Evolutionary conservation across 2,113 vertebrate genomes (phyloP), one percentile per base, ranked within the genome.

Genomic region (Epinephelus moara): DNA sequence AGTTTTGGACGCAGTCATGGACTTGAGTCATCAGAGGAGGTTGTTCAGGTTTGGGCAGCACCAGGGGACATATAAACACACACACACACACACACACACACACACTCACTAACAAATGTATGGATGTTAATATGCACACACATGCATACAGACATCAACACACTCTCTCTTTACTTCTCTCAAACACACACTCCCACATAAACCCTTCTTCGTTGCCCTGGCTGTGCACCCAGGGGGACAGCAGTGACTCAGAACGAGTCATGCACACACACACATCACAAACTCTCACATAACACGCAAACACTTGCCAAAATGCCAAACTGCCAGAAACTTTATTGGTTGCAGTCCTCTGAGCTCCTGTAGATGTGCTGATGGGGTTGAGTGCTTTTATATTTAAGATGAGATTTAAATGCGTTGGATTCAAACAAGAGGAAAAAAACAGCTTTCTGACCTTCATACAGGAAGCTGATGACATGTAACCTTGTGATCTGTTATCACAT

Each of bases 221-320:
- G 84, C 87, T 77, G 80, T 81, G 86, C 88, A 91, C 90, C 86
- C 85, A 82, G 80, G 76, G 91, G 92, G 84, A 85, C 78, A 86
- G 75, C 71, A 53, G 85, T 93, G 93, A 93, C 47, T 94, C 89
- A 94, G 62, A 84, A 18, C 87, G 81, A 94, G 88, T 93, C 93
- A 93, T 76, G 63, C 69, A 68, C 72, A 45, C 81, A 75, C 82
- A 70, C 82, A 80, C 82, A 86, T 64, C 72, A 69, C 75, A 85
- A 60, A 89, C 82, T 73, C 79, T 57, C 83, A 82, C 83, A 87
- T 37, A 30, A 82, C 80, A 85, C 75, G 64, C 75, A 85, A 69
- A 78, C 62, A 80, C 60, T 76, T 81, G 74, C 56, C 50, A 85
- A 72, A 88, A 81, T 78, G 75, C 68, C 84, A 78, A 75, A 88